Base-by-base conservation (phyloP, 2,113 vertebrate species). In the Ptychochromis oligacanthus region DNA sequence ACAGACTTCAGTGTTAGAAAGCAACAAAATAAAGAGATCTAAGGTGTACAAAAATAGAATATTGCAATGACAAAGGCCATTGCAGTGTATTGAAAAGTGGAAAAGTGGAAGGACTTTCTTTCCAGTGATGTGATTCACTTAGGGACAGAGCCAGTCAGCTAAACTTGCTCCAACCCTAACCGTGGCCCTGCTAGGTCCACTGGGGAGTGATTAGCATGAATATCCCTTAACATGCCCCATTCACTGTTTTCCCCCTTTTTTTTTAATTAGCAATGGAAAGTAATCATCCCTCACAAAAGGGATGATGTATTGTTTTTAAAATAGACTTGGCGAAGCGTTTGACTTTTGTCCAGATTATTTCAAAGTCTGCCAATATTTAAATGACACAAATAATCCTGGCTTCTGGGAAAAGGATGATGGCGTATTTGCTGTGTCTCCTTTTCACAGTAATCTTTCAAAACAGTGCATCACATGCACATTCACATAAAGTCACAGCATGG, bases 351-450 rank as follows among this genome's bases (percentile, higher is more conserved):
- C 79, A 79, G 92, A 91, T 93, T 89, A 91, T 76, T 85, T 91
- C 61, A 64, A 89, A 82, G 81, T 91, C 81, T 70, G 81, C 76
- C 82, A 87, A 79, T 87, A 77, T 89, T 86, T 85, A 86, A 88
- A 88, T 87, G 78, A 88, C 80, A 94, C 57, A 85, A 88, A 87
- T 91, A 92, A 93, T 92, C 91, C 83, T 31, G 80, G 46, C 12
- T 93, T 93, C 89, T 81, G 81, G 81, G 84, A 87, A 93, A 91
- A 74, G 76, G 78, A 79, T 81, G 87, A 89, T 80, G 84, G 55
- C 3, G 7, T 83, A 46, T 84, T 12, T 59, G 72, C 46, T 52
- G 34, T 10, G 49, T 82, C 61, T 85, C 43, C 36, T 79, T 86
- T 85, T 77, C 28, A 75, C 79, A 72, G 74, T 82, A 92, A 92